Conservation (phyloP, 64 coral and sea anemone species). For the Stichodactyla mertensii region DNA sequence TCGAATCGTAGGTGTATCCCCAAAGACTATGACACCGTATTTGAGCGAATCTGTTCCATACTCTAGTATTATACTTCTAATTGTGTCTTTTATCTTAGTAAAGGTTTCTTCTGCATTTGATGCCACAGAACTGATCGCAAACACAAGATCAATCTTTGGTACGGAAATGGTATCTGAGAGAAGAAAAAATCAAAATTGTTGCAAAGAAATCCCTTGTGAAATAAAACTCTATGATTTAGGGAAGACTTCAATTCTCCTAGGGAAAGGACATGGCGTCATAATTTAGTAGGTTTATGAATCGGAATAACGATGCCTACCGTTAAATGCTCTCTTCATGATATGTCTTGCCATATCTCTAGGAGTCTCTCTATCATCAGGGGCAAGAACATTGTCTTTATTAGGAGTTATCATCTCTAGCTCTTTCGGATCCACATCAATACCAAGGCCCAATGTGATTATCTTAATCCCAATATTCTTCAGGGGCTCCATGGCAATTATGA, state of each 20-base stretch:
- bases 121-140: slow-evolving; percentile 50
- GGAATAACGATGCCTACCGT: not conserved
- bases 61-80: slow-evolving; percentile 31
- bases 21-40: slow-evolving; percentile 53
- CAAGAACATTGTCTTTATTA: slow-evolving; percentile 40
- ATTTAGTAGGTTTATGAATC: not conserved
- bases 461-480: slow-evolving; percentile 44
- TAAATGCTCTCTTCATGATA: slow-evolving; percentile 19
- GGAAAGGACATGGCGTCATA: too few relatives aligned
- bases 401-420: slow-evolving; percentile 31
- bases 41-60: slow-evolving; percentile 54
- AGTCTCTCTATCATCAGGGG: slow-evolving; percentile 10
- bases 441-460: slow-evolving; percentile 41
- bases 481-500: slow-evolving; percentile 22
- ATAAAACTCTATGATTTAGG: too few relatives aligned
- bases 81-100: slow-evolving; percentile 57
- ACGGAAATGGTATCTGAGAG: slow-evolving; percentile 12
- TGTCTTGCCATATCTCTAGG: slow-evolving; percentile 1
- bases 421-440: slow-evolving; percentile 19
- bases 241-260: too few relatives aligned
- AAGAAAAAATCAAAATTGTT: not conserved
- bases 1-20: slow-evolving; percentile 25
- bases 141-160: slow-evolving; percentile 52
- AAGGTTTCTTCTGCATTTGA: slow-evolving; percentile 46
- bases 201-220: too few relatives aligned